Conservation (phyloP, 2,888 invertebrate species). For the Pollenia griseotomentosa region DNA sequence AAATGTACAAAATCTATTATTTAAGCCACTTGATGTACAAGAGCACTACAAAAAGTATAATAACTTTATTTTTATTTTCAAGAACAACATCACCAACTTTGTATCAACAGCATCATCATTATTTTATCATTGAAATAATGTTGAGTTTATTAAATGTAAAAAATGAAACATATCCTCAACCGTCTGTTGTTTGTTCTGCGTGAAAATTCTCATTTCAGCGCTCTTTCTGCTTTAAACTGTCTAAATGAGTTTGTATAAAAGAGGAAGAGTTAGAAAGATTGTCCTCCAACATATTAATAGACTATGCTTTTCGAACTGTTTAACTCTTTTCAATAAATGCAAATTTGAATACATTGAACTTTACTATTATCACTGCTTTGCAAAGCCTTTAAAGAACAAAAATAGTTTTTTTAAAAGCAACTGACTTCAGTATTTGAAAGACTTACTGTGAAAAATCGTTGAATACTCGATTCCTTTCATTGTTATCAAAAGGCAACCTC, state of each 20-base stretch:
- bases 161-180: neutral
- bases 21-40: neutral
- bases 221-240: neutral
- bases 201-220: neutral
- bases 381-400: conserved; percentile 3
- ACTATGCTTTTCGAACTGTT: neutral
- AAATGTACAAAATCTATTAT: conserved; percentile 42
- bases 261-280: neutral
- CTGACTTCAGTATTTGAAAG: neutral
- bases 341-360: conserved; percentile 10
- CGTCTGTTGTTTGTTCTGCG: neutral
- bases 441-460: neutral
- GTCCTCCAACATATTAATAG: neutral
- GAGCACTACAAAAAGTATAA: neutral
- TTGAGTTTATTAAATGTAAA: conserved; percentile 17
- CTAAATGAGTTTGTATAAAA: neutral
- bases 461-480: neutral
- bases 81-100: neutral
- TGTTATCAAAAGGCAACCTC: neutral
- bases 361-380: neutral
- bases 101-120: conserved; percentile 30
- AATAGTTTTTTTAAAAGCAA: neutral
- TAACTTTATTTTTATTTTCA: too few relatives aligned
- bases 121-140: conserved; percentile 47
- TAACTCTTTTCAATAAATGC: conserved; percentile 20